Percentiles rank a stretch among this genome's conserved stretches.
Conservation (phyloP, 2,888 invertebrate species). For the Drosophila imparisetae region DNA sequence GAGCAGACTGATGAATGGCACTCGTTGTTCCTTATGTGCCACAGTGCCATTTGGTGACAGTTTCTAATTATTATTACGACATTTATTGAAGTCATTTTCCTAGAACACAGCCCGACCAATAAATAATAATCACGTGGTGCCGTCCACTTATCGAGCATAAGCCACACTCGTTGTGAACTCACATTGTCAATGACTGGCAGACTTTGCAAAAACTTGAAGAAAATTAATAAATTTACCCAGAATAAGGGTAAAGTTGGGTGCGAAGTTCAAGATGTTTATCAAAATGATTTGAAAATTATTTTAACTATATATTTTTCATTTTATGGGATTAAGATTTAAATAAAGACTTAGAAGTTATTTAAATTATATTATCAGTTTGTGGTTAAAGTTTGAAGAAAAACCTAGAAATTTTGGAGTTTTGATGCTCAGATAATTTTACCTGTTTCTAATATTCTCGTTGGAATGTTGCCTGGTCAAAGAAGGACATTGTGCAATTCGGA, state of each 20-base stretch:
- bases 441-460: neutral
- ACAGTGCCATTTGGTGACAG: slow-evolving; percentile 47
- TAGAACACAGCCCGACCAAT: slow-evolving; percentile 43
- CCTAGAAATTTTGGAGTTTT: neutral
- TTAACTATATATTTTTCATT: neutral
- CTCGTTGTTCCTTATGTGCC: slow-evolving; percentile 47
- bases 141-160: slow-evolving; percentile 26
- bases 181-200: slow-evolving; percentile 23
- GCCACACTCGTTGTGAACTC: slow-evolving; percentile 8
- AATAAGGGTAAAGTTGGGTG: neutral
- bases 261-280: slow-evolving; percentile 10
- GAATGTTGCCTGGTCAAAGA: neutral
- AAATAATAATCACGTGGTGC: slow-evolving; percentile 50
- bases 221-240: slow-evolving; percentile 11
- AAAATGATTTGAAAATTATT: neutral
- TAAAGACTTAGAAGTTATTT: neutral
- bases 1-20: slow-evolving; percentile 62
- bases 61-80: slow-evolving; percentile 48
- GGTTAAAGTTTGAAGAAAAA: neutral
- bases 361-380: neutral
- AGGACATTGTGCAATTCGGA: neutral
- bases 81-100: slow-evolving; percentile 46
- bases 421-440: neutral
- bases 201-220: neutral
- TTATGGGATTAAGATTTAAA: neutral